A percentile compares a stretch with the other conserved stretches of the same genome.
These are phyloP conservation scores for Euproctis similis DNA, from an alignment of 2,888 invertebrate species.

Conservation along the genomic window DNA sequence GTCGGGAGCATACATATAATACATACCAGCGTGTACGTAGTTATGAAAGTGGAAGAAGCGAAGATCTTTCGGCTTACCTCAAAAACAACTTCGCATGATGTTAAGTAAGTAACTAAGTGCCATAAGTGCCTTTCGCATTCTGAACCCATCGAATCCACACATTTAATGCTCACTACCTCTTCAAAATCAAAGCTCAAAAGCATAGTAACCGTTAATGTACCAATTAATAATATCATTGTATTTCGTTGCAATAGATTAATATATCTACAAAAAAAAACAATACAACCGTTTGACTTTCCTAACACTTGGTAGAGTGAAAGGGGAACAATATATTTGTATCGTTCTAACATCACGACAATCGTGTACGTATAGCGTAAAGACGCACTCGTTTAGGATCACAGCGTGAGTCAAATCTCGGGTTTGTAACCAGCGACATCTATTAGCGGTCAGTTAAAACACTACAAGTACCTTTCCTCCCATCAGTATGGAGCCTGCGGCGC, in stretches of 20 bases:
- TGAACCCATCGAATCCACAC: too few relatives aligned
- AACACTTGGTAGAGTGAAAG: slow-evolving; percentile 26
- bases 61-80: too few relatives aligned
- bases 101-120: too few relatives aligned
- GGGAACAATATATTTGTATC: slow-evolving; percentile 16
- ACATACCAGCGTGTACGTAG: too few relatives aligned
- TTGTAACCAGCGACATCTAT: slow-evolving; percentile 33
- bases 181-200: too few relatives aligned
- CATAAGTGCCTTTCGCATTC: too few relatives aligned
- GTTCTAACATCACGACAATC: slow-evolving; percentile 22
- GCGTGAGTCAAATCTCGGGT: slow-evolving; percentile 27
- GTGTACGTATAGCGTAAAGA: slow-evolving; percentile 12
- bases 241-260: slow-evolving; percentile 32
- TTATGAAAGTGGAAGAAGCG: too few relatives aligned
- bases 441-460: slow-evolving; percentile 29
- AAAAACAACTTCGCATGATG: too few relatives aligned
- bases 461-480: slow-evolving; percentile 26
- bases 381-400: slow-evolving; percentile 28
- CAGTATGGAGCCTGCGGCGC: slow-evolving; percentile 15
- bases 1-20: too few relatives aligned
- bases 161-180: too few relatives aligned
- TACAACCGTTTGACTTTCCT: background rate
- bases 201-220: slow-evolving; percentile 28
- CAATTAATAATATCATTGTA: slow-evolving; percentile 30
- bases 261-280: slow-evolving; percentile 16